Conservation (phyloP, 2,113 vertebrate species). For the Rhinopomastus cyanomelas region DNA sequence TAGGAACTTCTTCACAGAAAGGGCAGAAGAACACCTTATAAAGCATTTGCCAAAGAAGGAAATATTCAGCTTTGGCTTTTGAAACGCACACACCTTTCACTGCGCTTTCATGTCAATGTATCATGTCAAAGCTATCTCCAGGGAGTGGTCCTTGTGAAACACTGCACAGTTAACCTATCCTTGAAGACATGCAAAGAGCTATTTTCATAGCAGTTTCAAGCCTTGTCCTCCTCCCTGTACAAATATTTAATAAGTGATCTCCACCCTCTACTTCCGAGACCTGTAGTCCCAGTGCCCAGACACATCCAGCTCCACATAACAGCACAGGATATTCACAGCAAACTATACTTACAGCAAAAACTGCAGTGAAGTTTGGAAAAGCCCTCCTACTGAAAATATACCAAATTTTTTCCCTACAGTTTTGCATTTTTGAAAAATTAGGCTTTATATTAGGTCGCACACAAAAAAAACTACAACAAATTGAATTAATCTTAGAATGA, state of each 20-base stretch:
- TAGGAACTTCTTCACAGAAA: not conserved
- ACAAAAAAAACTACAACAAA: not conserved
- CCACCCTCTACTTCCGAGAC: conserved; percentile 59
- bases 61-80: not conserved
- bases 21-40: not conserved
- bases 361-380: not conserved
- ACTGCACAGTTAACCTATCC: conserved; percentile 12
- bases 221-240: conserved; percentile 70
- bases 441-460: not conserved
- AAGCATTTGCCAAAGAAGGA: not conserved
- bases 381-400: not conserved
- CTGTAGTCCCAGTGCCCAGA: not conserved
- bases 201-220: conserved; percentile 28
- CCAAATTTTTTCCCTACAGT: not conserved
- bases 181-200: conserved; percentile 30
- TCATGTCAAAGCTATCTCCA: conserved; percentile 32
- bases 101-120: conserved; percentile 32
- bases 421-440: not conserved
- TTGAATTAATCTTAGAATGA: not conserved
- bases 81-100: conserved; percentile 7
- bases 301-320: conserved; percentile 30
- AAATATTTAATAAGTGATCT: conserved; percentile 75
- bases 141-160: conserved; percentile 44
- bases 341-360: not conserved
- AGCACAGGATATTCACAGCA: not conserved